A percentile compares a stretch with the other conserved stretches of the same genome.
Conservation (phyloP, 2,797 vertebrate genomes). For the Pantherophis alleghaniensis region DNA sequence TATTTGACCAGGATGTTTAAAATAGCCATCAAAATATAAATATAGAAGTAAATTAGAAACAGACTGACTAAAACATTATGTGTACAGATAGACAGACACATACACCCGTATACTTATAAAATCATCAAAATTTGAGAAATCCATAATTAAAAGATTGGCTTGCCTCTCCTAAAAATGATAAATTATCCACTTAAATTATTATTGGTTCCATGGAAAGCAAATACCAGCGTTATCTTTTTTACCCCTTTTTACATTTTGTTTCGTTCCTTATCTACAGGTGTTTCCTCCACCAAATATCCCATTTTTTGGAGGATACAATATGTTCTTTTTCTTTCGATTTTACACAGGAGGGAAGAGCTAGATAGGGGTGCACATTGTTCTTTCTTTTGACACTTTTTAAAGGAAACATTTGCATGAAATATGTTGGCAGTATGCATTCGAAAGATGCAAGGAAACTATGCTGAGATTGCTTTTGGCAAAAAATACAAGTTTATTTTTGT, state of each 20-base stretch:
- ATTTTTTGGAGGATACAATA: not conserved
- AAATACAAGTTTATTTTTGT: constrained; percentile 18
- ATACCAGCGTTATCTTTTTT: not conserved
- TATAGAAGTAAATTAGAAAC: not conserved
- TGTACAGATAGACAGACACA: not conserved
- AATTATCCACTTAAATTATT: not conserved
- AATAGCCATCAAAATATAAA: not conserved
- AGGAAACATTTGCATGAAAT: not conserved
- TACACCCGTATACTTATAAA: not conserved
- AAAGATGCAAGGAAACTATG: not conserved
- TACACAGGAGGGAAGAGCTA: not conserved
- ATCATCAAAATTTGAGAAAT: not conserved
- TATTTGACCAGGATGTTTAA: not conserved
- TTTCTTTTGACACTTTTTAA: constrained; percentile 14
- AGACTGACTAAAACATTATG: not conserved
- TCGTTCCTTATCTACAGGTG: constrained; percentile 4
- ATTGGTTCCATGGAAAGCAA: not conserved
- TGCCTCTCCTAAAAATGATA: not conserved
- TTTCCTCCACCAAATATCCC: not conserved
- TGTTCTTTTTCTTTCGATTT: not conserved
- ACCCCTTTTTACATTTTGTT: not conserved
- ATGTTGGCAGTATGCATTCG: not conserved
- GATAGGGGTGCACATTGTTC: not conserved
- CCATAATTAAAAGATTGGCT: not conserved
- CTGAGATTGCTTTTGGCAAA: constrained; percentile 18